Conservation (phyloP, 1,140 invertebrate species). For the Hesperophylax magnus region DNA sequence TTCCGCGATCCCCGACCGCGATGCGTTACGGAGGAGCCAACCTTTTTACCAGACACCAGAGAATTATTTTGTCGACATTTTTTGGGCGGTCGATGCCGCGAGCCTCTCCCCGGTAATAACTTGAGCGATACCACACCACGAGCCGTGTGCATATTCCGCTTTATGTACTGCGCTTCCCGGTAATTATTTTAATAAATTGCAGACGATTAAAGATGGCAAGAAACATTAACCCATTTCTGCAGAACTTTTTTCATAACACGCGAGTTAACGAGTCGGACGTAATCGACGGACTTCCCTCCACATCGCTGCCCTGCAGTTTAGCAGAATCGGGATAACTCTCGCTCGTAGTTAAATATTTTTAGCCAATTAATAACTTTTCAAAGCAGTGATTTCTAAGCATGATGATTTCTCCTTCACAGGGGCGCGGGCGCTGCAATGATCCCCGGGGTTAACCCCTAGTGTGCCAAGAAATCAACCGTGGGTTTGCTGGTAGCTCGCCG, state of each 20-base stretch:
- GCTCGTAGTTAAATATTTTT: too few species aligned
- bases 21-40: not conserved
- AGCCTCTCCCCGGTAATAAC: not conserved
- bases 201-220: slow-evolving; percentile 3
- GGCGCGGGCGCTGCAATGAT: too few species aligned
- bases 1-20: not conserved
- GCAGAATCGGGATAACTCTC: too few species aligned
- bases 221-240: not conserved
- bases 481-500: too few species aligned
- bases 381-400: too few species aligned
- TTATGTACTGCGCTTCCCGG: slow-evolving; percentile 37
- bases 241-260: not conserved
- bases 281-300: too few species aligned
- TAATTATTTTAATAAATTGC: slow-evolving; percentile 16
- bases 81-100: slow-evolving; percentile 17
- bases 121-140: slow-evolving; percentile 25
- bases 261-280: not conserved
- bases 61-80: slow-evolving; percentile 54
- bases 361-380: too few species aligned
- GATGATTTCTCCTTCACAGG: too few species aligned
- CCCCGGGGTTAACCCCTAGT: too few species aligned
- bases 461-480: too few species aligned
- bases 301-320: too few species aligned
- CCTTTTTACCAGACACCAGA: slow-evolving; percentile 41
- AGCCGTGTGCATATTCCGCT: slow-evolving; percentile 1